Evolutionary conservation across 92 coral and sea anemone species (phyloP), one percentile per base, ranked within the genome.

Genomic region (Porites divaricata): DNA sequence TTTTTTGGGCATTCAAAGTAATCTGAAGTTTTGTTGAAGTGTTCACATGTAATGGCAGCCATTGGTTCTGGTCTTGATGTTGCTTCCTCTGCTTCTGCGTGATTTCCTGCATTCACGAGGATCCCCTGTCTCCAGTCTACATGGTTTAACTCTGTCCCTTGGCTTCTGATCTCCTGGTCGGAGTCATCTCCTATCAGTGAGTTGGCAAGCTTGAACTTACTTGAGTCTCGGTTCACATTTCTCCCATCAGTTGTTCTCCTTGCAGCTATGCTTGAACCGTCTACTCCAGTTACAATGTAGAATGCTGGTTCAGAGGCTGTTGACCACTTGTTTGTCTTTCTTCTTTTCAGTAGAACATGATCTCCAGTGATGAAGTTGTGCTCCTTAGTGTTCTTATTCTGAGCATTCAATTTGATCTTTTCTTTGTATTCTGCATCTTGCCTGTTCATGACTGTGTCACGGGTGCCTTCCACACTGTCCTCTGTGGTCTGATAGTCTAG

Each of bases 241-340:
- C 90, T 51, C 52, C 85, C 88, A 70, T 88, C 90, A 24, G 62
- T 88, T 70, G 85, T 61, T 63, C 95, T 85, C 80, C 81, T 86
- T 2, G 92, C 88, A 56, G 87, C 56, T 45, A 88, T 88, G 25
- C 88, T 85, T 63, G 92, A 92, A 58, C 92, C 90, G 26, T 88
- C 89, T n/a, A 80, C 82, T 9, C 79, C 83, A 79, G 84, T 54
- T 72, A 92, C 79, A 25, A 66, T 81, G 69, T 88, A 92, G 90
- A 85, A 86, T 53, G 91, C 83, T 82, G 93, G 90, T 74, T 92
- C 85, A 52, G 62, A 86, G 5, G 92, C 90, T 64, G 91, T 86
- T 7, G 92, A 69, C 91, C 89, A 86, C 73, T 92, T 89, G 82
- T 82, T 88, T 48, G 51, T 77, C 87, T 89, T 82, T 21, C 67